Evolutionary conservation across 2,888 invertebrate species (phyloP).

Genomic region (Caenorhabditis doughertyi): DNA sequence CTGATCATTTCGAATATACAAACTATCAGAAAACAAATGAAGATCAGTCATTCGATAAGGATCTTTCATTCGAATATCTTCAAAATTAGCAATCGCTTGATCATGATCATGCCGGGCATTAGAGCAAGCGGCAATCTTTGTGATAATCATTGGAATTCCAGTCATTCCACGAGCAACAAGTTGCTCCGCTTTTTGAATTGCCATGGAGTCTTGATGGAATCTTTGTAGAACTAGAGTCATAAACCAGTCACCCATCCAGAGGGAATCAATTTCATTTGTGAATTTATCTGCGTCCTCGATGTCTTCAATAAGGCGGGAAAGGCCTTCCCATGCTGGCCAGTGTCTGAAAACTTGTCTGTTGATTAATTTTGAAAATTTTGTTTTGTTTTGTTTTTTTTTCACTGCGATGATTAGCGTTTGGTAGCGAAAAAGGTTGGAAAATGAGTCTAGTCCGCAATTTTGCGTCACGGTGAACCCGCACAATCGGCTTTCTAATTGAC

Average conservation of each 20-base stretch:
- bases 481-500: too few species aligned
- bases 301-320: conserved; percentile 88
- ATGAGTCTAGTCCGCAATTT: too few species aligned
- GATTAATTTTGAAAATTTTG: too few species aligned
- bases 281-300: conserved; percentile 63
- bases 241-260: conserved; percentile 72
- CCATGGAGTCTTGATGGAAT: conserved; percentile 82
- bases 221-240: conserved; percentile 61
- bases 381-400: too few species aligned
- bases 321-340: conserved; percentile 96
- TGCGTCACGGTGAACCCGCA: too few species aligned
- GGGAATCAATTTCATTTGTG: conserved; percentile 2
- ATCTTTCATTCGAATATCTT: conserved; percentile 90
- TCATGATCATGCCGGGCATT: conserved; percentile 76
- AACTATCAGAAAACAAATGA: conserved; percentile 95
- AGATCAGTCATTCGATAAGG: conserved; percentile 94
- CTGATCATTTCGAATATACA: conserved; percentile 88
- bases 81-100: conserved; percentile 85
- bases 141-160: conserved; percentile 91
- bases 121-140: conserved; percentile 90
- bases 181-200: conserved; percentile 90
- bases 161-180: conserved; percentile 90
- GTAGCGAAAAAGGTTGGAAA: too few species aligned
- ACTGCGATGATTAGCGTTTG: too few species aligned
- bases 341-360: conserved; percentile 85